A percentile compares a stretch with the other conserved stretches of the same genome.
Evolutionary conservation across 2,113 vertebrate genomes (phyloP).

Genomic region (Suricata suricatta): DNA sequence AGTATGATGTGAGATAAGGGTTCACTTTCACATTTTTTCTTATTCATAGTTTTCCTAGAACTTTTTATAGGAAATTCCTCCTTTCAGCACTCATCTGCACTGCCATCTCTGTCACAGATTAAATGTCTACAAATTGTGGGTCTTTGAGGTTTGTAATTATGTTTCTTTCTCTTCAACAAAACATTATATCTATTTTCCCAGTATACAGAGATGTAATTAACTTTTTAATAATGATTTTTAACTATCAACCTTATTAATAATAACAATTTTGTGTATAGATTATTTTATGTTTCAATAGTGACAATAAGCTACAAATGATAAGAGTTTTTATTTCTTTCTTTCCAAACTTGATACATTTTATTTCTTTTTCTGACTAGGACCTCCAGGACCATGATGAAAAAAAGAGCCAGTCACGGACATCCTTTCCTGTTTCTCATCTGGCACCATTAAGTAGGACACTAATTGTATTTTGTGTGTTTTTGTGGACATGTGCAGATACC

Average conservation of each 20-base stretch:
- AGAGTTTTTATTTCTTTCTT: not conserved
- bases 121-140: not conserved
- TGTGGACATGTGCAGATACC: not conserved
- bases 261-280: not conserved
- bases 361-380: not conserved
- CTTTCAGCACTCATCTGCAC: not conserved
- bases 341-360: not conserved
- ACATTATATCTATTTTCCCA: not conserved
- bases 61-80: not conserved
- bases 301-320: not conserved
- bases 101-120: not conserved
- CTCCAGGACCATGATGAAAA: not conserved
- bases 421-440: not conserved
- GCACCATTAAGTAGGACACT: not conserved
- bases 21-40: not conserved
- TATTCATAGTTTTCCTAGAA: not conserved
- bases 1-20: not conserved
- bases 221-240: not conserved
- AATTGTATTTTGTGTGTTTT: not conserved
- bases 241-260: not conserved
- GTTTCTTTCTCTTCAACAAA: not conserved
- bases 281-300: not conserved
- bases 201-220: not conserved
- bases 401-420: not conserved
- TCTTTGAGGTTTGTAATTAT: not conserved